Percentiles rank a stretch among this genome's conserved stretches.
These are phyloP conservation scores for Peribatodes rhomboidaria DNA, from an alignment of 2,888 invertebrate genomes.

Conservation along the genomic window DNA sequence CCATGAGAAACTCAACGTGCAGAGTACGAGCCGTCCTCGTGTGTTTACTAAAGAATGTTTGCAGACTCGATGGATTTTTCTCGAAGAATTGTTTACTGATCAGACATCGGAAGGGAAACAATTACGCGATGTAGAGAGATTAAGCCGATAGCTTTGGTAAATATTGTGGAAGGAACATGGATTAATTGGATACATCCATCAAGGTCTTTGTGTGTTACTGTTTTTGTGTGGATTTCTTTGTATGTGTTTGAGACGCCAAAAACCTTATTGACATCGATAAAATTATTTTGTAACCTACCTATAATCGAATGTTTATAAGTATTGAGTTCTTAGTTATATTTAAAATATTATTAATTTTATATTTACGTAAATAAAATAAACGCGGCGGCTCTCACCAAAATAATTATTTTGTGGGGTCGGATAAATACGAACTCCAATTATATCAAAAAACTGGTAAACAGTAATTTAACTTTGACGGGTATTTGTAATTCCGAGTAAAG, in stretches of 20 bases:
- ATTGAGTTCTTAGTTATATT: too few species aligned
- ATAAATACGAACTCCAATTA: conserved; percentile 7
- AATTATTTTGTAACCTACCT: too few species aligned
- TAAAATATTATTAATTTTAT: too few species aligned
- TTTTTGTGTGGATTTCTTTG: neutral
- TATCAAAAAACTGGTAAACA: conserved; percentile 27
- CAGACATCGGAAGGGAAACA: conserved; percentile 20
- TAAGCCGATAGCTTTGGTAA: conserved; percentile 10
- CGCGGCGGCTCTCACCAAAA: neutral
- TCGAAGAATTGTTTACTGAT: conserved; percentile 36
- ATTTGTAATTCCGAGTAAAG: conserved; percentile 39
- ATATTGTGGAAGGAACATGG: conserved; percentile 9
- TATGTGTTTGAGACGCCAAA: neutral
- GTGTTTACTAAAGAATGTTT: conserved; percentile 32
- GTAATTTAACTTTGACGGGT: conserved; percentile 38
- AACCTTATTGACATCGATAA: too few species aligned
- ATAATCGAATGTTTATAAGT: too few species aligned
- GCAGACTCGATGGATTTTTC: conserved; percentile 41
- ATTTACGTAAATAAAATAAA: neutral
- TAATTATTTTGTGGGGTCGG: neutral
- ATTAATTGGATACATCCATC: conserved; percentile 16
- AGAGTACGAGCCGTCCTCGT: neutral
- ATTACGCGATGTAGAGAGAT: conserved; percentile 18
- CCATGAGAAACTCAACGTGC: neutral
- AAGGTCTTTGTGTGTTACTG: neutral